phyloP scores from a whole-genome alignment of 2,113 vertebrate species.

The Seriola aureovittata region DNA sequence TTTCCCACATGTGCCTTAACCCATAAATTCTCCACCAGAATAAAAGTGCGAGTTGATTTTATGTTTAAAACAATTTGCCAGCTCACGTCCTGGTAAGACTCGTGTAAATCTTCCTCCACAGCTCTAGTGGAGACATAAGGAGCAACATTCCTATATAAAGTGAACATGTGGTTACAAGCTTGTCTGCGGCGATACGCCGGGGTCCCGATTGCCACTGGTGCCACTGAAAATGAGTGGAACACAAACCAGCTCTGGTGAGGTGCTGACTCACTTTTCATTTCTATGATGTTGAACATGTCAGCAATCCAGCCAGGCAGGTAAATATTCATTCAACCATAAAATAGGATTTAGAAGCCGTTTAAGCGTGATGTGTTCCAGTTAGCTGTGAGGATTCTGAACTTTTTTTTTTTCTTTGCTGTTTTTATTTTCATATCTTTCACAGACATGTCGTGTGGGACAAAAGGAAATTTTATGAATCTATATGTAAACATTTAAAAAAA shows the following conservation, averaged over 20 bases:
- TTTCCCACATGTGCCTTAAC: constrained; percentile 4
- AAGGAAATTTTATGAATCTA: neutral
- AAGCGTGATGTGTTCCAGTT: neutral
- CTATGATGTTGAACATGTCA: neutral
- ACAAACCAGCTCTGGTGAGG: neutral
- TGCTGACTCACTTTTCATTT: neutral
- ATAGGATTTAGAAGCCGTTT: neutral
- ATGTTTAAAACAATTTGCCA: constrained; percentile 4
- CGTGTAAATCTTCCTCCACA: neutral
- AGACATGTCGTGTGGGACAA: neutral
- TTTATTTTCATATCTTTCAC: neutral
- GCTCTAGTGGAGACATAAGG: neutral
- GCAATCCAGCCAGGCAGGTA: neutral
- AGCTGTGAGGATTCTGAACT: neutral
- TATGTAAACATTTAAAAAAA: neutral
- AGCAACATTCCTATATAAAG: neutral
- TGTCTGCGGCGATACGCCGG: neutral
- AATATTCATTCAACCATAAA: neutral
- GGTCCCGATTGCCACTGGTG: neutral
- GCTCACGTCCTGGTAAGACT: neutral
- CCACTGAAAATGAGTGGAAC: neutral
- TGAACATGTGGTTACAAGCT: neutral
- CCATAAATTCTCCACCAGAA: constrained; percentile 7
- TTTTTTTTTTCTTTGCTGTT: neutral
- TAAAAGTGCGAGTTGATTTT: constrained; percentile 2